Conservation (phyloP, 2,113 vertebrate genomes). For the Turnix velox region DNA sequence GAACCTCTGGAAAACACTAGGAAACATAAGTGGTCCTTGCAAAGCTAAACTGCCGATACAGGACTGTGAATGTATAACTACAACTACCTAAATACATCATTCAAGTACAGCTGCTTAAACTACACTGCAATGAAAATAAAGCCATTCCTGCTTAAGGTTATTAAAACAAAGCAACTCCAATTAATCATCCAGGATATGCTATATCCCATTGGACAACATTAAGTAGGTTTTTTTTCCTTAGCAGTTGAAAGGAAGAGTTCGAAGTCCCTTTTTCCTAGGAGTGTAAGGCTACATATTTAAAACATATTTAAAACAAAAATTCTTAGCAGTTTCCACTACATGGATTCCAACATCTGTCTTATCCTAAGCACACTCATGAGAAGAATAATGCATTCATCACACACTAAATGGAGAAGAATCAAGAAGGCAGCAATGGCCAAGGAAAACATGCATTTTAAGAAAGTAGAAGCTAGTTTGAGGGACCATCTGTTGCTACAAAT, state of each 20-base stretch:
- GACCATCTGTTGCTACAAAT: neutral
- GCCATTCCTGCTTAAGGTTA: neutral
- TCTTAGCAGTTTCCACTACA: neutral
- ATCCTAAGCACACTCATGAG: neutral
- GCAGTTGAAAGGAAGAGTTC: neutral
- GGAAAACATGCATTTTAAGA: neutral
- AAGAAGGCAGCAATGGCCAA: neutral
- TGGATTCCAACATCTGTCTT: neutral
- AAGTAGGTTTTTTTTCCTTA: neutral
- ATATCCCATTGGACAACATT: neutral
- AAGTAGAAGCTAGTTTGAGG: neutral
- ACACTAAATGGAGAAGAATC: neutral
- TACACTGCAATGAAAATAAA: neutral
- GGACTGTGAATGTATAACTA: neutral
- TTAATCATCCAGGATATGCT: neutral
- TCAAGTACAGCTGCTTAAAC: neutral
- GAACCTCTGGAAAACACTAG: constrained; percentile 10
- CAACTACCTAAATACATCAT: neutral
- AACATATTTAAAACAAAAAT: neutral
- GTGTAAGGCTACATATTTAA: neutral
- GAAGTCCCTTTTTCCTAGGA: neutral
- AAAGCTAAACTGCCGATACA: neutral
- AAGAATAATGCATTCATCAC: neutral
- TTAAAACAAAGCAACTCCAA: neutral
- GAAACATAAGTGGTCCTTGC: neutral